Percentiles rank a stretch among this genome's conserved stretches.
phyloP scores from a whole-genome alignment of 1,140 invertebrate species.

The Neelides sp. region DNA sequence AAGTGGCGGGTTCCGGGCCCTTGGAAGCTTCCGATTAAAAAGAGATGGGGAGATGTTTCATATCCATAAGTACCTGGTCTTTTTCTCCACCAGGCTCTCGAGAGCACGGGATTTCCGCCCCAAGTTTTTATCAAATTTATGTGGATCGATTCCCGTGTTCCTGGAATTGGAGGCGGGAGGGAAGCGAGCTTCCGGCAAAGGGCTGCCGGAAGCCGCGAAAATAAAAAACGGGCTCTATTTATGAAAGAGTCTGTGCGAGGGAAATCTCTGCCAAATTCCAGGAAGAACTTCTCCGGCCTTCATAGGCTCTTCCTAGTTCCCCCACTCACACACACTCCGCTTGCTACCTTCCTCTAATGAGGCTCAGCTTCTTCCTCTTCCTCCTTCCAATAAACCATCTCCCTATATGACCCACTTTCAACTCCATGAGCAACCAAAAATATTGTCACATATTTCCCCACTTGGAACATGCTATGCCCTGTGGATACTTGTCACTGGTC shows the following conservation, averaged over 20 bases:
- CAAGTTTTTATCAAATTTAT: constrained; percentile 25
- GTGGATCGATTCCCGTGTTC: constrained; percentile 16
- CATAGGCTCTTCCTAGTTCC: no score
- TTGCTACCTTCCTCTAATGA: no score
- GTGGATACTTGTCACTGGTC: no score
- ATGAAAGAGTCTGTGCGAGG: constrained; percentile 12
- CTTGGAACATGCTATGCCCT: no score
- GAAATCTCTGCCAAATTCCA: constrained; percentile 19
- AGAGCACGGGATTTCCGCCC: constrained; percentile 20
- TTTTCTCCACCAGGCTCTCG: neutral
- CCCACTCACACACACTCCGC: no score
- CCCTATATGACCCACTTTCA: no score
- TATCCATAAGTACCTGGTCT: constrained; percentile 6
- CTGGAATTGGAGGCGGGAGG: neutral
- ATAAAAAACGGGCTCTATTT: constrained; percentile 16
- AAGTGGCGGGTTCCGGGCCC: neutral
- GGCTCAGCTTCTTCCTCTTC: no score
- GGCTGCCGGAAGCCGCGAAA: constrained; percentile 23
- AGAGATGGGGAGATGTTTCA: constrained; percentile 16
- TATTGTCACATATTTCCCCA: no score
- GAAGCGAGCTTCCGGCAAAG: constrained; percentile 30
- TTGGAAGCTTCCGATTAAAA: constrained; percentile 13
- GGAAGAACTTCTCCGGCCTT: constrained; percentile 16
- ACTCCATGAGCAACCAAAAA: no score
- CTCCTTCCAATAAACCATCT: no score